A percentile compares a stretch with the other conserved stretches of the same genome.
Conservation (phyloP, 1,140 invertebrate genomes). For the Zaprionus tsacasi region DNA sequence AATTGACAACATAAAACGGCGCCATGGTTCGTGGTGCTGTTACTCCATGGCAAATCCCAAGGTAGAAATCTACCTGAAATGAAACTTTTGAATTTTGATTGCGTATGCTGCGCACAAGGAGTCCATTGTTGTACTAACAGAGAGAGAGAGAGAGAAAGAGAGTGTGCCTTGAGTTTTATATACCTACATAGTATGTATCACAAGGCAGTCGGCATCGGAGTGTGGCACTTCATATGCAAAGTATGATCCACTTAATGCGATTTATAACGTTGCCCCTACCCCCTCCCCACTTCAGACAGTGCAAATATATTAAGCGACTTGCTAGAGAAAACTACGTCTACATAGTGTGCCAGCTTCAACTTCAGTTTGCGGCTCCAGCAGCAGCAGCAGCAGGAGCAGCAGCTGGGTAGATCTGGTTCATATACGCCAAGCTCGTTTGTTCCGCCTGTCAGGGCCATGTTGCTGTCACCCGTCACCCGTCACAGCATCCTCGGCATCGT, state of each 20-base stretch:
- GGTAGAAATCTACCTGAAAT: constrained; percentile 67
- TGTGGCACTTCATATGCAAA: constrained; percentile 76
- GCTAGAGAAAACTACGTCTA: constrained; percentile 51
- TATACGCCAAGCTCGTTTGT: constrained; percentile 71
- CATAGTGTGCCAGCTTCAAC: not conserved
- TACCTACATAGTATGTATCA: constrained; percentile 27
- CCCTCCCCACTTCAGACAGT: not conserved
- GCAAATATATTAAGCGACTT: constrained; percentile 66
- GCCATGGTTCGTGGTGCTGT: not conserved
- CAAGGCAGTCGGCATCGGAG: constrained; percentile 27
- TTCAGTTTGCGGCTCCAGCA: constrained; percentile 12
- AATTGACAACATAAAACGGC: constrained; percentile 68
- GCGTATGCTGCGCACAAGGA: constrained; percentile 37
- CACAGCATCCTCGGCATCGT: not conserved
- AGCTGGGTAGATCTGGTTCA: constrained; percentile 39
- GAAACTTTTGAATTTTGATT: constrained; percentile 83
- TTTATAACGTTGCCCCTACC: constrained; percentile 58
- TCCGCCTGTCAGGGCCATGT: constrained; percentile 72
- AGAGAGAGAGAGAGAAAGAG: constrained; percentile 63
- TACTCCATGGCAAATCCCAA: constrained; percentile 14
- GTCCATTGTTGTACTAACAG: constrained; percentile 25
- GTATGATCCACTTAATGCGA: constrained; percentile 81
- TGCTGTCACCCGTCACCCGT: constrained; percentile 47
- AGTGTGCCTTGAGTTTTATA: constrained; percentile 60
- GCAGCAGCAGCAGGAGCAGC: too few species aligned